Base-by-base conservation (phyloP, 2,797 vertebrate genomes). In the Spheniscus humboldti region DNA sequence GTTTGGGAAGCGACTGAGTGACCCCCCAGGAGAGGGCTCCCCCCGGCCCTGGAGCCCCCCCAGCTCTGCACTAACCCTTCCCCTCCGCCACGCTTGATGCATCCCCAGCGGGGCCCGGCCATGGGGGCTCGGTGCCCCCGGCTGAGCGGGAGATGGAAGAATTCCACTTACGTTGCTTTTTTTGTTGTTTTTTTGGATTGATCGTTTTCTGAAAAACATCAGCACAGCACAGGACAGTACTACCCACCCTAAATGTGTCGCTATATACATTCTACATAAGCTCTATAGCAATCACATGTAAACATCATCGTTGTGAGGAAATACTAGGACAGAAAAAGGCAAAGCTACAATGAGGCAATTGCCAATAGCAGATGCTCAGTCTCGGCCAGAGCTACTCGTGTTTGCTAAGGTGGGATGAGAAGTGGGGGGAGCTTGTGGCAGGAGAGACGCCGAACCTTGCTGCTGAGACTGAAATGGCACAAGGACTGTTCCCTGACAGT, bases 261-360 rank as follows among this genome's bases (percentile, higher is more conserved):
- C 98, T 96, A 97, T 97, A 96, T 98, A 98, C 96, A 95, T 97
- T 97, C 97, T 97, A 98, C 96, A 92, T 96, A 98, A 98, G 98
- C 97, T 97, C 97, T 97, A 98, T 97, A 98, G 98, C 97, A 97
- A 98, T 98, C 98, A 98, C 98, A 98, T 97, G 97, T 98, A 98
- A 98, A 98, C 98, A 98, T 98, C 97, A 97, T 97, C 55, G 93
- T 98, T 93, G 96, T 98, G 97, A 98, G 97, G 98, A 98, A 98
- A 98, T 96, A 98, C 98, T 95, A 98, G 97, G 97, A 98, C 97
- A 97, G 97, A 98, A 97, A 98, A 98, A 98, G 98, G 98, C 98
- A 98, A 97, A 98, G 97, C 98, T 98, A 98, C 97, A 96, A 97
- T 87, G 97, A 98, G 98, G 97, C 97, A 98, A 97, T 98, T 98